Evolutionary conservation across 2,113 vertebrate genomes (phyloP).

Genomic region (Pelodiscus sinensis): DNA sequence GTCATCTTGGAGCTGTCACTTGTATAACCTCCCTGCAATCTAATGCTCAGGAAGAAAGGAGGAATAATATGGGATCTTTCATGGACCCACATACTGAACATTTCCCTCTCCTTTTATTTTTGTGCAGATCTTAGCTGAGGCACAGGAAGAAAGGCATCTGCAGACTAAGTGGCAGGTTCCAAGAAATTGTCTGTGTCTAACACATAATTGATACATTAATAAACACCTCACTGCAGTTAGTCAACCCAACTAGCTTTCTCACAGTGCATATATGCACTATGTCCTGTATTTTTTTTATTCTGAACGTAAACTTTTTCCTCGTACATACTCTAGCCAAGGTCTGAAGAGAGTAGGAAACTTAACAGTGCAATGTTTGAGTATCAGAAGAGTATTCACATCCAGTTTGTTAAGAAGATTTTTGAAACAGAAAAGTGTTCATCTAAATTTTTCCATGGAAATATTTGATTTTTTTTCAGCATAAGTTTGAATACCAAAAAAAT

Average conservation of each 20-base stretch:
- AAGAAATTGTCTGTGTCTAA: background rate
- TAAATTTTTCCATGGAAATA: background rate
- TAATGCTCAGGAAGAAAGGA: background rate
- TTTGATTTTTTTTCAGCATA: background rate
- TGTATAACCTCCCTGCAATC: fast-evolving
- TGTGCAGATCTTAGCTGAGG: background rate
- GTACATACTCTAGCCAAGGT: background rate
- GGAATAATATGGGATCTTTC: constrained; percentile 39
- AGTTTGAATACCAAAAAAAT: background rate
- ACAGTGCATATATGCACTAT: background rate
- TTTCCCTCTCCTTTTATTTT: background rate
- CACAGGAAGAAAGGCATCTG: background rate
- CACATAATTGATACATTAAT: background rate
- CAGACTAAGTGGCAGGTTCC: background rate
- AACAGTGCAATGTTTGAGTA: background rate
- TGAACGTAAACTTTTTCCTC: background rate
- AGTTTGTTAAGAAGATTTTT: background rate
- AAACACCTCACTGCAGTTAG: background rate
- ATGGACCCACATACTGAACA: constrained; percentile 1
- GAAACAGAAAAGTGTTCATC: background rate
- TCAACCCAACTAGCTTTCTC: background rate
- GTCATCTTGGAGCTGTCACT: constrained; percentile 19
- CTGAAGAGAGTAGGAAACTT: background rate
- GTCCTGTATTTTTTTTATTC: background rate
- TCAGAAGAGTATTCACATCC: background rate